Evolutionary conservation across 2,888 invertebrate species (phyloP), one percentile per base, ranked within the genome.

Genomic region (Drosophila setosimentum): DNA sequence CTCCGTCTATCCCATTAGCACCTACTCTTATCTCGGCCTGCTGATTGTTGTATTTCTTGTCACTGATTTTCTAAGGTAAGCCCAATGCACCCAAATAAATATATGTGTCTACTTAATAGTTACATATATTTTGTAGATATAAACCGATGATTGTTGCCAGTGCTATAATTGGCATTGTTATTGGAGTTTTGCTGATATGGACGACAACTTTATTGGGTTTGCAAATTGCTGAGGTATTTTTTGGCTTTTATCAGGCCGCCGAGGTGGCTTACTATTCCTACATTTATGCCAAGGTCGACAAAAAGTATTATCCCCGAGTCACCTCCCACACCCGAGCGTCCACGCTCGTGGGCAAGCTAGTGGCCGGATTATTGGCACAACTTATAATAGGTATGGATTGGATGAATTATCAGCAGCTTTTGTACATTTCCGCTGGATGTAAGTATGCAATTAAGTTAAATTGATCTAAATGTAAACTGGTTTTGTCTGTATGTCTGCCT

Each of bases 241-340:
- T 97, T 92, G 98, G 98, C 1, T 94, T 97, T 18, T 97, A 97
- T 91, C 95, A 96, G 92, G 97, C 98, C 0, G 95, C 97, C 2
- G 98, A 98, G 93, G 96, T 99, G 3, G 98, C 98, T 0, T 99
- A 98, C 92, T 97, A 96, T 90, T 97, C 98, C 0, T 99, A 99
- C 90, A 97, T 98, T 80, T 99, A 98, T 93, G 97, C 98, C 27
- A 97, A 96, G 93, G 96, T 97, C 4, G 94, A 95, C 59, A 94
- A 94, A 74, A 93, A 94, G 59, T 94, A 95, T 91, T 97, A 96
- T 93, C 95, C 96, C 82, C 94, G 95, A 86, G 96, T 96, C 1
- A 96, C 97, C 0, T 95, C 96, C 0, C 95, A 96, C 82, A 96
- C 96, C 2, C 94, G 96, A 89, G 95, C 95, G 1, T 96, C 96